phyloP scores from a whole-genome alignment of 2,113 vertebrate species.

The Excalfactoria chinensis region DNA sequence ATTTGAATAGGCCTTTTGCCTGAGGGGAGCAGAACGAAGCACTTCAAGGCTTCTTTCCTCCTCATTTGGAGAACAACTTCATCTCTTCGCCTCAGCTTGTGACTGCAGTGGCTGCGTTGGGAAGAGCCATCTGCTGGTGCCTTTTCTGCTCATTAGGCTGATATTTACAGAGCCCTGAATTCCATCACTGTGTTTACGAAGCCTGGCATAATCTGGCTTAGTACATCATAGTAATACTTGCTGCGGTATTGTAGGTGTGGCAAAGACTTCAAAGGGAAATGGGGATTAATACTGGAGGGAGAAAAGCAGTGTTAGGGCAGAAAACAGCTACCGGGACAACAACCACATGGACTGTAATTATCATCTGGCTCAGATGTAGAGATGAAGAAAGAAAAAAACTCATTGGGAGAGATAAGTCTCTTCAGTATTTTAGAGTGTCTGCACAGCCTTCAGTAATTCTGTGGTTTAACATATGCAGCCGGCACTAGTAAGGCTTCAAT shows the following conservation, averaged over 20 bases:
- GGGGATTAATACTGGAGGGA: not conserved
- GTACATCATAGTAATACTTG: not conserved
- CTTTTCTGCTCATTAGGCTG: not conserved
- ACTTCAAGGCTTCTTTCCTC: not conserved
- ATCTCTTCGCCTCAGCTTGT: not conserved
- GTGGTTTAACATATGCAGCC: not conserved
- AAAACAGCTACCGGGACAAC: not conserved
- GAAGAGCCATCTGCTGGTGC: not conserved
- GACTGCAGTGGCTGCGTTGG: not conserved
- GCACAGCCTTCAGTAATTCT: not conserved
- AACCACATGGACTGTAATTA: not conserved
- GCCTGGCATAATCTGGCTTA: not conserved
- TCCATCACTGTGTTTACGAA: not conserved
- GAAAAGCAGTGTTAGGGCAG: not conserved
- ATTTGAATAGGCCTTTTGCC: not conserved
- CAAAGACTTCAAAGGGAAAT: not conserved
- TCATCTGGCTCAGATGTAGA: not conserved
- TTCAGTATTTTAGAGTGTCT: not conserved
- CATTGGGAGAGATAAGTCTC: not conserved
- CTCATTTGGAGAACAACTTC: fast-evolving
- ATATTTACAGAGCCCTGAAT: not conserved
- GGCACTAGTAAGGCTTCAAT: not conserved
- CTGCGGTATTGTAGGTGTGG: not conserved
- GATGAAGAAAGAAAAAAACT: not conserved
- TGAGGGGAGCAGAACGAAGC: not conserved